Base-by-base conservation (phyloP, 2,113 vertebrate genomes). In the Myrmophylax atrothorax region DNA sequence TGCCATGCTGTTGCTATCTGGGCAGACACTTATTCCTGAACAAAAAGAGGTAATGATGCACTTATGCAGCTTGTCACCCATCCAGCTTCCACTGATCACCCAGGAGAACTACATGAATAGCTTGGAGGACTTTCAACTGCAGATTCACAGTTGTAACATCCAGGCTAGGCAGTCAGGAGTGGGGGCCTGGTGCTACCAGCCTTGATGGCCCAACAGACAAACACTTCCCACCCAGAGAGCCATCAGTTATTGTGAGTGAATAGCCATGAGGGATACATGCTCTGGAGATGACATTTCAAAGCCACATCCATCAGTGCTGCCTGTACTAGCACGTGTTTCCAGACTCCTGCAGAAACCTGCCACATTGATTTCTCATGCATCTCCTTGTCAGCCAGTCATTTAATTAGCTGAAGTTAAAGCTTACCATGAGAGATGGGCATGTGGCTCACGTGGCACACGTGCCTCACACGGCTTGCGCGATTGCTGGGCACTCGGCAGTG, bases 251-350 rank as follows among this genome's bases (percentile, higher is more conserved):
- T 29, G 33, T 6, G 49, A 87, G 55, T 44, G 72, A 58, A 90
- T 3, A 67, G 73, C 72, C 53, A 46, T 1, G 15, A 91, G 76
- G 69, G 73, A 90, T 40, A 69, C 47, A 2, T 52, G 33, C 93
- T 94, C 93, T 90, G 93, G 75, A 92, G 86, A 55, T 92, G 97
- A 86, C 75, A 95, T 78, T 96, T 96, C 86, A 84, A 82, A 90
- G 49, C 12, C 93, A 40, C n/a, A 12, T 38, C 68, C 64, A 18
- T 38, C 2, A 5, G 35, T 17, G 69, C 50, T 75, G 53, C 47
- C 82, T 9, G 5, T 90, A 82, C 69, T 26, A 38, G 52, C 40
- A 35, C 0, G 0, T 0, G 0, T 50, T 88, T 60, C 50, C 66
- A 53, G 47, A 22, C 42, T 80, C 37, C 35, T 3, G 25, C 60